Percentiles rank a stretch among this genome's conserved stretches.
Evolutionary conservation across 2,113 vertebrate genomes (phyloP).

Genomic region (Vidua chalybeata): DNA sequence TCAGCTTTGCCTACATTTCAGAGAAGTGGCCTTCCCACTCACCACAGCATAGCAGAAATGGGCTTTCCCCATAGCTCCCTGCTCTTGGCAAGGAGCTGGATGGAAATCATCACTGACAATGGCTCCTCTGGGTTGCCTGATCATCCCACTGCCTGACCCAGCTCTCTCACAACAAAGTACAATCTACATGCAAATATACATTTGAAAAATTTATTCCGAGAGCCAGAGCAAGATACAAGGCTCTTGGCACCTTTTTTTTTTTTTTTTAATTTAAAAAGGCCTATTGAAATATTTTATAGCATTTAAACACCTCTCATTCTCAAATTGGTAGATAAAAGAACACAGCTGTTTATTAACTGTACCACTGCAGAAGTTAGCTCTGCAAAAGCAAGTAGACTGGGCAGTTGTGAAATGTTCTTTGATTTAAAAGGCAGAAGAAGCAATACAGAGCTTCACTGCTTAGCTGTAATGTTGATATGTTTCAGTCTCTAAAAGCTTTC

Average conservation of each 20-base stretch:
- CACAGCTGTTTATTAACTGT: background rate
- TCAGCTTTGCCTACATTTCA: background rate
- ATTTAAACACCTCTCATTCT: background rate
- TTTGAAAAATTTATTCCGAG: background rate
- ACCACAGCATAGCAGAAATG: background rate
- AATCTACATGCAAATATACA: background rate
- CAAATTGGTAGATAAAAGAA: background rate
- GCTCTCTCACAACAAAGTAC: background rate
- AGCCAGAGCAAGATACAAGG: background rate
- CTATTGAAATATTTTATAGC: background rate
- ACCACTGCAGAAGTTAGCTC: background rate
- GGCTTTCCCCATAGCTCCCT: background rate
- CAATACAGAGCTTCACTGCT: background rate
- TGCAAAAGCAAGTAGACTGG: background rate
- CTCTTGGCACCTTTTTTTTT: background rate
- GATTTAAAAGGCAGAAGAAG: background rate
- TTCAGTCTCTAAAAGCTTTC: background rate
- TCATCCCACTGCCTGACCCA: background rate
- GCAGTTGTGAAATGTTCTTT: background rate
- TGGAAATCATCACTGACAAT: background rate
- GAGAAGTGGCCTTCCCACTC: background rate
- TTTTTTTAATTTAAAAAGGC: background rate
- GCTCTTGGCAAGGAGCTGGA: background rate
- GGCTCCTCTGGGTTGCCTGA: background rate
- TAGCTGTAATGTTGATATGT: background rate